Base-by-base conservation (phyloP, 2,113 vertebrate species). In the Setophaga petechia region DNA sequence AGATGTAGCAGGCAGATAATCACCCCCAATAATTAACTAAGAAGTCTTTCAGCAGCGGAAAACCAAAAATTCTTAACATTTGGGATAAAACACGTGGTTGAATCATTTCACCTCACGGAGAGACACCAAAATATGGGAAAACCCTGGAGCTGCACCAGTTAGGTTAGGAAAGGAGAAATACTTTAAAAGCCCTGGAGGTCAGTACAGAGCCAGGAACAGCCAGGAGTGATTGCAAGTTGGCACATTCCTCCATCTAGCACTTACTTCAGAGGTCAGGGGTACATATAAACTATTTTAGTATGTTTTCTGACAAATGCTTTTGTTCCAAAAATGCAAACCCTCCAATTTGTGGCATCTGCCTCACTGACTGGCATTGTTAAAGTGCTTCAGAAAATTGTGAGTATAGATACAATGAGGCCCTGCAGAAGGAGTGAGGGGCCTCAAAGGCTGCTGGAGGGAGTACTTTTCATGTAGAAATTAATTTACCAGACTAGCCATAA, bases 111-210 rank as follows among this genome's bases (percentile, higher is more conserved):
- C 4, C 11, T 71, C 8, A 11, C 0, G 52, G 14, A 58, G 76
- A 44, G 10, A 22, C 19, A 6, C 22, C 30, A 61, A 5, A 4
- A 0, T 5, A 6, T 5, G 4, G 1, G 3, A 3, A 5, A 55
- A 8, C 3, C 16, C 76, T 44, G n/a, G 4, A 71, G 65, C 3
- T 54, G 4, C 28, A 47, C 19, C 37, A 57, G 8, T 5, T 18
- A 35, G 16, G n/a, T 59, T 22, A 51, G 8, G 12, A 65, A 33
- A 4, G 5, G 30, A 63, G 4, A 8, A 72, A 15, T 18, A 31
- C 8, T 63, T 52, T 22, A 47, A 55, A 89, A 57, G 12, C 5
- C 43, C 15, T 86, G 16, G 12, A 2, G 2, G 37, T 44, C 41
- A 39, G 27, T 24, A 44, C 1, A 33, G 6, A 21, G 4, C 7